phyloP scores from a whole-genome alignment of 2,888 invertebrate genomes.

The Amaurobius ferox region DNA sequence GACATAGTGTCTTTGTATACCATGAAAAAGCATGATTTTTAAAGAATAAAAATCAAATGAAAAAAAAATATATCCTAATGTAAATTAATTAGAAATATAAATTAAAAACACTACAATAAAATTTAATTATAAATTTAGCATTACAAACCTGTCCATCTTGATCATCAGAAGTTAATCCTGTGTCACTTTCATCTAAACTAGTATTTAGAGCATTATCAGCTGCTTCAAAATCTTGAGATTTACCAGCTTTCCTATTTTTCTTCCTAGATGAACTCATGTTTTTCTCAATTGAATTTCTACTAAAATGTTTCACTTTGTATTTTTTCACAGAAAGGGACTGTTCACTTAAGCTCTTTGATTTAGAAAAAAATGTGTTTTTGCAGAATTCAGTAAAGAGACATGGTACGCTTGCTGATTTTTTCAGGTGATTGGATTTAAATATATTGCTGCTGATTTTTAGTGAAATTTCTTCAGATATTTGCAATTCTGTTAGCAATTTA shows the following conservation, averaged over 20 bases:
- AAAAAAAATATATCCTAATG: no score
- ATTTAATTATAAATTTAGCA: no score
- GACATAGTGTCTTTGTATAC: no score
- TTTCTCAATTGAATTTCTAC: constrained; percentile 32
- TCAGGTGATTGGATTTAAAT: background rate
- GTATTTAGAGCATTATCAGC: constrained; percentile 15
- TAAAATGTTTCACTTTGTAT: constrained; percentile 32
- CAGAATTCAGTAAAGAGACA: background rate
- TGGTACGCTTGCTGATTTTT: constrained; percentile 40
- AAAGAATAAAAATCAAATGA: no score
- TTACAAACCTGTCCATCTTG: constrained; percentile 61
- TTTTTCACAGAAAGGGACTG: constrained; percentile 28
- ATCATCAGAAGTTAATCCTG: constrained; percentile 62
- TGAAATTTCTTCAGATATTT: background rate
- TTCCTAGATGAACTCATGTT: background rate
- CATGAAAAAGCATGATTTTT: no score
- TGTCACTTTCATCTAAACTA: constrained; percentile 59
- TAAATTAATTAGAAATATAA: no score
- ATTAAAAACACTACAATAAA: no score
- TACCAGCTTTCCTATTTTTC: constrained; percentile 9
- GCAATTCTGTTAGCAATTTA: background rate
- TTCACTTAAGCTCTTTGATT: constrained; percentile 45
- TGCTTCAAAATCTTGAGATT: background rate
- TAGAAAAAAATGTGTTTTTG: constrained; percentile 18
- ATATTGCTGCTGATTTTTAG: background rate